Conservation (phyloP, 2,797 vertebrate species). For the Anabacerthia variegaticeps region DNA sequence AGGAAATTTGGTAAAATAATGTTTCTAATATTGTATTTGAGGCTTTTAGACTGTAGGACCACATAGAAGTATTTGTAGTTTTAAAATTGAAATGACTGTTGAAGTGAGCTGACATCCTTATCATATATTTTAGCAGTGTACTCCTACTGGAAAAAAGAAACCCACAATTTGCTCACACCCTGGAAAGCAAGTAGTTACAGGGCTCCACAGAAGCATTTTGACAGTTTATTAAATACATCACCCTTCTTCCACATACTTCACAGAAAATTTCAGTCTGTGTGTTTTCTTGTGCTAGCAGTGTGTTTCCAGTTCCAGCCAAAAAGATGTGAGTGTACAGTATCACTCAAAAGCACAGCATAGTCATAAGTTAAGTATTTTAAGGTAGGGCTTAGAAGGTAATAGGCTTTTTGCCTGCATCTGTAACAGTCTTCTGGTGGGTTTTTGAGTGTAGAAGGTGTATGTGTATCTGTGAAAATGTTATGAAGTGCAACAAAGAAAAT, state of each 20-base stretch:
- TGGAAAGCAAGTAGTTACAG: neutral
- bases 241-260: neutral
- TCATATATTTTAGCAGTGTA: neutral
- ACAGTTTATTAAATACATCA: neutral
- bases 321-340: neutral
- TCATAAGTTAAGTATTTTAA: neutral
- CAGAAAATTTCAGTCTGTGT: neutral
- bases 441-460: neutral
- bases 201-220: neutral
- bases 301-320: neutral
- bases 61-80: neutral
- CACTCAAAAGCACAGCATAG: neutral
- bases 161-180: neutral
- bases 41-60: neutral
- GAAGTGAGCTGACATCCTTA: neutral
- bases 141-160: neutral
- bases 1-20: neutral
- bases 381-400: neutral
- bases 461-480: neutral
- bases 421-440: neutral
- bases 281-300: neutral
- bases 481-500: neutral
- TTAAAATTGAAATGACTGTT: neutral
- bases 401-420: neutral
- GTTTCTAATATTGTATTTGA: neutral